phyloP scores from a whole-genome alignment of 2,113 vertebrate species.

The Eptatretus burgeri region DNA sequence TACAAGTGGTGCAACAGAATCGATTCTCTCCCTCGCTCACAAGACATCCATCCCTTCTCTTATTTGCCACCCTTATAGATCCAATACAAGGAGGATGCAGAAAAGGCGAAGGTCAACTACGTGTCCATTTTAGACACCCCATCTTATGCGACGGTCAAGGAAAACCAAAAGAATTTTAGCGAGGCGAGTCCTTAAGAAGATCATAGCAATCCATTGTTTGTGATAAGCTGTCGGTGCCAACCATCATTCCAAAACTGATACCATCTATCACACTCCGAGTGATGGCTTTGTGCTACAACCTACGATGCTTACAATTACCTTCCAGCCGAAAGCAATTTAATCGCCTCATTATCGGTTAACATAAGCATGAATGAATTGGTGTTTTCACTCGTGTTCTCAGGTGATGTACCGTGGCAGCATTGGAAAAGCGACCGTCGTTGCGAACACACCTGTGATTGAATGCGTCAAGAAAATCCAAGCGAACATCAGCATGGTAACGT shows the following conservation, averaged over 20 bases:
- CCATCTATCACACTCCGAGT: no score
- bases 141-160: slow-evolving; percentile 70
- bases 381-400: slow-evolving; percentile 5
- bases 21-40: no score
- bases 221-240: no score
- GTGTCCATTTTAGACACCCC: slow-evolving; percentile 72
- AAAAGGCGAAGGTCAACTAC: slow-evolving; percentile 62
- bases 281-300: no score
- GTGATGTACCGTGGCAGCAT: slow-evolving; percentile 13
- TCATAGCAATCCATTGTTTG: no score
- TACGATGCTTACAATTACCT: no score
- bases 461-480: slow-evolving; percentile 37
- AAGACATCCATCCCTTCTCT: no score
- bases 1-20: no score
- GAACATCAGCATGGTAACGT: slow-evolving; percentile 14
- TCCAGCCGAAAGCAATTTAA: no score
- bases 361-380: no score
- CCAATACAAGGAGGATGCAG: slow-evolving; percentile 87
- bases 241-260: no score
- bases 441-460: slow-evolving; percentile 32
- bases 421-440: slow-evolving; percentile 24
- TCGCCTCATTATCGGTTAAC: no score
- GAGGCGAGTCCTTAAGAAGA: slow-evolving; percentile 22
- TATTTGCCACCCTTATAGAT: slow-evolving; percentile 25
- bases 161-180: slow-evolving; percentile 96